Percentiles rank a stretch among this genome's conserved stretches.
Evolutionary conservation across 2,113 vertebrate species (phyloP).

Genomic region (Emydocephalus ijimae): DNA sequence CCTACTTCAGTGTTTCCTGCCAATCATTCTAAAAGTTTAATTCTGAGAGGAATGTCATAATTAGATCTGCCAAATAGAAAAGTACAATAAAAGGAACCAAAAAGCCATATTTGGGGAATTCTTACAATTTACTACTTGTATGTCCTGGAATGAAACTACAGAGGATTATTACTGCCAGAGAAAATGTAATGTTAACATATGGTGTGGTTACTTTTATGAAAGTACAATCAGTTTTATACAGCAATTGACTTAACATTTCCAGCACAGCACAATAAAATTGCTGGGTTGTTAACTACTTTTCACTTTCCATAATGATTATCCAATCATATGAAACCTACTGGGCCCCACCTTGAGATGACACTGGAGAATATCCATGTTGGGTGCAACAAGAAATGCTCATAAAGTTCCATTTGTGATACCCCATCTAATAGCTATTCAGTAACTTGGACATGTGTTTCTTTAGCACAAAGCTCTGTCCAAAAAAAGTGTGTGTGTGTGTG

Average conservation of each 20-base stretch:
- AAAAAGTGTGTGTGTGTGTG: no score
- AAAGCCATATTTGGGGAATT: neutral
- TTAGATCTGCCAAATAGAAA: slow-evolving; percentile 50
- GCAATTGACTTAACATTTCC: slow-evolving; percentile 27
- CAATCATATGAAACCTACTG: slow-evolving; percentile 32
- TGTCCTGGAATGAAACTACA: slow-evolving; percentile 28
- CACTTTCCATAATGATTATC: neutral
- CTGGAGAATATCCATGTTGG: fast-evolving
- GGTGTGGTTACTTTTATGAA: neutral
- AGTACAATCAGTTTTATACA: slow-evolving; percentile 18
- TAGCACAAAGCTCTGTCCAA: neutral
- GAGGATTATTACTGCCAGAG: slow-evolving; percentile 1
- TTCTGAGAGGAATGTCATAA: slow-evolving; percentile 39
- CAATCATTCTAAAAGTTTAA: slow-evolving; percentile 57
- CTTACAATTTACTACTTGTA: neutral
- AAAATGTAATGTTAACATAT: neutral
- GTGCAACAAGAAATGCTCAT: neutral
- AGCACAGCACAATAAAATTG: fast-evolving
- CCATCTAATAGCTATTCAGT: neutral
- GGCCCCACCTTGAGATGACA: slow-evolving; percentile 24
- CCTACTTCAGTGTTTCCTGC: slow-evolving; percentile 38
- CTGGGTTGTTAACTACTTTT: neutral
- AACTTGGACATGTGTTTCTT: neutral
- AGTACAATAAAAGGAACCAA: slow-evolving; percentile 37
- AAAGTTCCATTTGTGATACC: neutral